phyloP scores from a whole-genome alignment of 1,140 invertebrate genomes.

The Caenorhabditis latens region DNA sequence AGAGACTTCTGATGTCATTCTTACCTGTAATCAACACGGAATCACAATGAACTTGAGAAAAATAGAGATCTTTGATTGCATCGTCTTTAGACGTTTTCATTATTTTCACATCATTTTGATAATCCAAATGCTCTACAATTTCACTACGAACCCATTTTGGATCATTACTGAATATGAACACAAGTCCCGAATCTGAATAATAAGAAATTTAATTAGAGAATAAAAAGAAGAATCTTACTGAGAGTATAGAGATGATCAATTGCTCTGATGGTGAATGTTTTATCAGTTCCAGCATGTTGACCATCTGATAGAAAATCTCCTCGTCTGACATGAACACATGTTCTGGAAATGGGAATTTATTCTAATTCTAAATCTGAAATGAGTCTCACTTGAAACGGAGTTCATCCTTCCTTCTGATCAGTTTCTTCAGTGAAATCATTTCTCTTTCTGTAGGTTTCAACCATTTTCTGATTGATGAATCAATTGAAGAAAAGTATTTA shows the following conservation, averaged over 20 bases:
- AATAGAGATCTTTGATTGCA: conserved; percentile 30
- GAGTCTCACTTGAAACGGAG: conserved; percentile 10
- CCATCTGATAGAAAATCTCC: conserved; percentile 5
- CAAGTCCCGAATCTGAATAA: conserved; percentile 2
- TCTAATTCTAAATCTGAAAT: not conserved
- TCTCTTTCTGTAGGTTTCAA: not conserved
- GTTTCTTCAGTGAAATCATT: not conserved
- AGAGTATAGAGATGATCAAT: conserved; percentile 35
- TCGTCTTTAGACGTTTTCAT: not conserved
- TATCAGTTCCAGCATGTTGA: conserved; percentile 29
- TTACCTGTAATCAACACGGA: conserved; percentile 40
- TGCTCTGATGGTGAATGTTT: not conserved
- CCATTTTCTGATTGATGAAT: conserved; percentile 11
- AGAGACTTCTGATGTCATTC: not conserved
- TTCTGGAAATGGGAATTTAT: not conserved
- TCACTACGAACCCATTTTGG: not conserved
- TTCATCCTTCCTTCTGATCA: conserved; percentile 23
- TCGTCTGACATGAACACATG: conserved; percentile 13
- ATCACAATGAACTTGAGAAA: conserved; percentile 39
- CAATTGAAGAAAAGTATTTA: conserved; percentile 19
- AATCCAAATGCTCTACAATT: conserved; percentile 17
- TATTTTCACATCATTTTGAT: conserved; percentile 20
- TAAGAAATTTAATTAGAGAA: not conserved
- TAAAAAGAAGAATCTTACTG: not conserved
- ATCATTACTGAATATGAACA: conserved; percentile 26